Evolutionary conservation across 2,113 vertebrate species (phyloP).

Genomic region (mouse (Mus musculus)): GRCm39 chr9:28097001-28097500

Average conservation of each 20-base stretch:
- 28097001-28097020: too few relatives aligned
- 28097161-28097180: not conserved
- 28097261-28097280: not conserved
- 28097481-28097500: not conserved
- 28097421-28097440: not conserved
- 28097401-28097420: not conserved
- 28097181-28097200: too few relatives aligned
- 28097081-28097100: not conserved
- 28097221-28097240: not conserved
- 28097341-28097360: not conserved
- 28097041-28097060: too few relatives aligned
- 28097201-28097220: fast-evolving
- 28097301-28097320: not conserved
- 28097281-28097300: not conserved
- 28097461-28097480: fast-evolving
- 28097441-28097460: not conserved
- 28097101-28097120: not conserved
- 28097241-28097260: not conserved
- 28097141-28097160: fast-evolving
- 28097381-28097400: not conserved
- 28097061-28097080: not conserved
- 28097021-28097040: too few relatives aligned
- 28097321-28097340: not conserved
- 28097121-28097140: not conserved
- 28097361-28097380: too few relatives aligned